These are phyloP conservation scores for Hecatera dysodea DNA, from an alignment of 2,888 invertebrate genomes.

Conservation along the genomic window DNA sequence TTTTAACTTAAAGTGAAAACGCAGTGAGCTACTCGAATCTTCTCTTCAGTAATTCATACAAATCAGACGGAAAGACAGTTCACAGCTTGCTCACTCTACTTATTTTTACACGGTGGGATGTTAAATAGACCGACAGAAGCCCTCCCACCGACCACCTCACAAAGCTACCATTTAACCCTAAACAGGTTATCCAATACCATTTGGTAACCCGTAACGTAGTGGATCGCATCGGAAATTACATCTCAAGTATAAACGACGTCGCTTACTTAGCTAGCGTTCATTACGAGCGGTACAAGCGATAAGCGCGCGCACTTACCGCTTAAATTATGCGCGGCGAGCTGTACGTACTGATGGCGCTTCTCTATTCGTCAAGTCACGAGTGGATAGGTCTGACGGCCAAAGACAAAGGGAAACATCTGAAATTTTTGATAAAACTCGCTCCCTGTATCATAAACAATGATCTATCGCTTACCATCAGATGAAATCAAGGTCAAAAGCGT, in stretches of 20 bases:
- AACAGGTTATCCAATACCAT: slow-evolving; percentile 71
- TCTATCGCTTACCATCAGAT: too few species aligned
- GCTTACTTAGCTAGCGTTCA: slow-evolving; percentile 79
- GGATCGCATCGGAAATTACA: slow-evolving; percentile 84
- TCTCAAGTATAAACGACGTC: slow-evolving; percentile 81
- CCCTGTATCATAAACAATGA: background rate
- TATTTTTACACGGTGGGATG: too few species aligned
- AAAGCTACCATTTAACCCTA: background rate
- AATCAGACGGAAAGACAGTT: too few species aligned
- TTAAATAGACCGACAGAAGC: background rate
- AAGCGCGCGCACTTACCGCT: slow-evolving; percentile 57
- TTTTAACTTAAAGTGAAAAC: too few species aligned
- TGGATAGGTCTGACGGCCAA: background rate
- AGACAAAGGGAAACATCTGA: background rate
- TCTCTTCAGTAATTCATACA: too few species aligned
- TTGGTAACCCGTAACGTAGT: slow-evolving; percentile 66
- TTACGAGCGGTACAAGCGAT: slow-evolving; percentile 68
- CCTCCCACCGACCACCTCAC: background rate
- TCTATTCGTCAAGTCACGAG: slow-evolving; percentile 40
- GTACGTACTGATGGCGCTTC: slow-evolving; percentile 37
- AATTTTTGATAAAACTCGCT: background rate
- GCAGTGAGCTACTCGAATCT: too few species aligned
- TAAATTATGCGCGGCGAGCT: slow-evolving; percentile 49
- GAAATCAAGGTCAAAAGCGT: too few species aligned
- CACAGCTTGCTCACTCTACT: too few species aligned